Evolutionary conservation across 2,888 invertebrate genomes (phyloP).

Genomic region (Rhamnusium bicolor): DNA sequence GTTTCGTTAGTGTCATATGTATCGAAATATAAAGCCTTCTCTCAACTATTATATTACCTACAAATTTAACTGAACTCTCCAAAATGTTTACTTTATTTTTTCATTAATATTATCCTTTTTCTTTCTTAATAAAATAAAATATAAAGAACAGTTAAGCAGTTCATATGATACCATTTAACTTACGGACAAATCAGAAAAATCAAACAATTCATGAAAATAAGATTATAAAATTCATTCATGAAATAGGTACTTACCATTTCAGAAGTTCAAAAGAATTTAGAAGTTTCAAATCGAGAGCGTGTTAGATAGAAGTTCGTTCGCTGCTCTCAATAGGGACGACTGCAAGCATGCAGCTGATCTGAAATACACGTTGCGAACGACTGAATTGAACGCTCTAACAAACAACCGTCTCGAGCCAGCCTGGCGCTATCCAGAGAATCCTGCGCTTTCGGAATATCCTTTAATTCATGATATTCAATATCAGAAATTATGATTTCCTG

Average conservation of each 20-base stretch:
- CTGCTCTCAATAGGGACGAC: not conserved
- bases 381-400: conserved; percentile 42
- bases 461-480: conserved; percentile 48
- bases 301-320: not conserved
- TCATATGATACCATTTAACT: not conserved
- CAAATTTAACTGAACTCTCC: not conserved
- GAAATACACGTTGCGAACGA: conserved; percentile 40
- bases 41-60: not conserved
- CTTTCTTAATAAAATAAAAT: no score
- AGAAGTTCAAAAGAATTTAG: conserved; percentile 17
- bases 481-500: conserved; percentile 44
- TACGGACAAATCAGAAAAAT: not conserved
- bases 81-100: not conserved
- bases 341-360: conserved; percentile 25
- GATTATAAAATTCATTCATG: not conserved
- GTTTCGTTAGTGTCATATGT: not conserved
- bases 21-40: not conserved
- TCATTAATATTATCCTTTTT: no score
- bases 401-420: conserved; percentile 45
- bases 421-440: conserved; percentile 47
- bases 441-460: conserved; percentile 49
- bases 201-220: not conserved
- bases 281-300: conserved; percentile 16
- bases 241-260: conserved; percentile 12
- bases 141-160: no score